These are phyloP conservation scores for Otus sunia DNA, from an alignment of 2,113 vertebrate species.

Conservation along the genomic window DNA sequence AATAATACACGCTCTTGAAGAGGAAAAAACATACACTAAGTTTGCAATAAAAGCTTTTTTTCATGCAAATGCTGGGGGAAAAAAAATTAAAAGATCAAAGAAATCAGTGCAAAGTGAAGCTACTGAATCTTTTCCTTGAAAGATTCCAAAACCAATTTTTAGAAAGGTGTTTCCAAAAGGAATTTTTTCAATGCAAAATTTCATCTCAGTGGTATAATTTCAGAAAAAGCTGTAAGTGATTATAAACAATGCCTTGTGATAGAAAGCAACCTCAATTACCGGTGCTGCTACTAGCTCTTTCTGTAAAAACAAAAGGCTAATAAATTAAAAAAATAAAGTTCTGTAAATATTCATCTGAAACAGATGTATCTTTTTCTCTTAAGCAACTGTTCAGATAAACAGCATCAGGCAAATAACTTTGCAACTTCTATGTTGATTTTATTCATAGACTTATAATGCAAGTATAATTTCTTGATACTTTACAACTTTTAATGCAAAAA, in stretches of 20 bases:
- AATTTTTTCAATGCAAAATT: background rate
- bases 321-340: background rate
- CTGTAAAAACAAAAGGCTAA: background rate
- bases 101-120: background rate
- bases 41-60: background rate
- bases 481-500: background rate
- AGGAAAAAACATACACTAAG: background rate
- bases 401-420: background rate
- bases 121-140: background rate
- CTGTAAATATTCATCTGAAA: background rate
- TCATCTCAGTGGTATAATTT: background rate
- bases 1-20: background rate
- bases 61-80: background rate
- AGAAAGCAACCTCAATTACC: background rate
- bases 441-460: background rate
- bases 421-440: background rate
- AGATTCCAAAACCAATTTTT: background rate
- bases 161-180: background rate
- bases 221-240: background rate
- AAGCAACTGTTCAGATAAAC: background rate
- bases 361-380: background rate
- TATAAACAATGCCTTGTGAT: background rate
- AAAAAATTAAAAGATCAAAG: background rate
- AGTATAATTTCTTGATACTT: background rate
- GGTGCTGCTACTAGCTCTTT: background rate